phyloP scores from a whole-genome alignment of 2,113 vertebrate genomes.

The Pomatorhinus ruficollis region DNA sequence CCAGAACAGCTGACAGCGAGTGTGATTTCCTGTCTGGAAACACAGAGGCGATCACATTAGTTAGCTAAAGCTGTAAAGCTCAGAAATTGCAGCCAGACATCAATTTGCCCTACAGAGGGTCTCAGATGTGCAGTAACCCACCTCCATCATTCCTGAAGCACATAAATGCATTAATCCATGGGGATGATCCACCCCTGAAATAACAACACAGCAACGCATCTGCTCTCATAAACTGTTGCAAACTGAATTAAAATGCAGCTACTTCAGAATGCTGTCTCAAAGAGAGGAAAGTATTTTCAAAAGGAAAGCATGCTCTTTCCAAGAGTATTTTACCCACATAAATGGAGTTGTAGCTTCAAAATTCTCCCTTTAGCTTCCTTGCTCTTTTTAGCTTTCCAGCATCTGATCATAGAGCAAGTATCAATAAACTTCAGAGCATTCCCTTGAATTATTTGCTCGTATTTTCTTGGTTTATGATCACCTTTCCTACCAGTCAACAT shows the following conservation, averaged over 20 bases:
- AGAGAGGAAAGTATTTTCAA: neutral
- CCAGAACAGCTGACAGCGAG: neutral
- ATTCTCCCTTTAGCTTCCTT: neutral
- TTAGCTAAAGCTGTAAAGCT: neutral
- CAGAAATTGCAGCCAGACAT: neutral
- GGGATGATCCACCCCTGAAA: neutral
- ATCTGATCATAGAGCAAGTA: neutral
- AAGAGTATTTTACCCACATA: neutral
- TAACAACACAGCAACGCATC: neutral
- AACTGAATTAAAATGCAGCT: neutral
- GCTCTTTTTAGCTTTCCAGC: neutral
- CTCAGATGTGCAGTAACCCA: neutral
- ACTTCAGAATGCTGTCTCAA: neutral
- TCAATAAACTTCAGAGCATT: neutral
- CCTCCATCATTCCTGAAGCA: neutral
- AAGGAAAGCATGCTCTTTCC: neutral
- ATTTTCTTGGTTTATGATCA: neutral
- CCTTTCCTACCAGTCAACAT: neutral
- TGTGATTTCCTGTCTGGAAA: constrained; percentile 26
- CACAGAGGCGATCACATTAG: neutral
- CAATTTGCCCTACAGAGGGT: neutral
- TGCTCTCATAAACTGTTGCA: neutral
- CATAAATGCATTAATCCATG: neutral
- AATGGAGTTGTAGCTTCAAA: neutral
- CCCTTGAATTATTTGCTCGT: neutral